phyloP scores from a whole-genome alignment of 2,113 vertebrate species.

The Sciurus niger region DNA sequence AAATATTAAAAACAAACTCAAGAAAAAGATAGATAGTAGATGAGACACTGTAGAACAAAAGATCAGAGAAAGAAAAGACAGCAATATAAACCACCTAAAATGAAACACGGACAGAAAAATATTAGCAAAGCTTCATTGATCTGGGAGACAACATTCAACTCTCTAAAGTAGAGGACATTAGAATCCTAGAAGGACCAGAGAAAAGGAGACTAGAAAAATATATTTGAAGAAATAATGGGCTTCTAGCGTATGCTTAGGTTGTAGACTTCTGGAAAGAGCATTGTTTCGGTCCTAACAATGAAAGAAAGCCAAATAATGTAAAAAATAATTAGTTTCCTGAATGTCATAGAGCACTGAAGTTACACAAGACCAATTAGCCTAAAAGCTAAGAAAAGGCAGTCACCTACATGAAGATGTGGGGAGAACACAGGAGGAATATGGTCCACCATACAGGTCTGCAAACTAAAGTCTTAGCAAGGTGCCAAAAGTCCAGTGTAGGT shows the following conservation, averaged over 20 bases:
- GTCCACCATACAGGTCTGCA: background rate
- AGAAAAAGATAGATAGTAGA: background rate
- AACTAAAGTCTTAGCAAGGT: background rate
- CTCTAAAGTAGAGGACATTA: background rate
- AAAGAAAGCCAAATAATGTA: background rate
- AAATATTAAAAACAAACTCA: background rate
- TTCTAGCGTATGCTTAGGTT: background rate
- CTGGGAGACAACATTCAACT: background rate
- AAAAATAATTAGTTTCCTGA: background rate
- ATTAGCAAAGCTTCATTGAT: too few species aligned
- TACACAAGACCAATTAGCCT: background rate
- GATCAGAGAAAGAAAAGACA: background rate
- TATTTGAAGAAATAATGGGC: background rate
- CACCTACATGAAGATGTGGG: background rate
- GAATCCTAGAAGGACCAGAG: background rate
- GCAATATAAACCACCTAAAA: too few species aligned
- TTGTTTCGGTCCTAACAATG: background rate
- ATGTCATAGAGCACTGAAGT: background rate
- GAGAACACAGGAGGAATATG: background rate
- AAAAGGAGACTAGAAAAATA: background rate
- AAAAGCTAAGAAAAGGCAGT: background rate
- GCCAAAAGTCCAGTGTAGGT: background rate
- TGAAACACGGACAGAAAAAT: too few species aligned
- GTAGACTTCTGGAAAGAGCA: background rate
- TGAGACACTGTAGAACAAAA: background rate